phyloP scores from a whole-genome alignment of 2,797 vertebrate genomes.

The Hoplostethus atlanticus region DNA sequence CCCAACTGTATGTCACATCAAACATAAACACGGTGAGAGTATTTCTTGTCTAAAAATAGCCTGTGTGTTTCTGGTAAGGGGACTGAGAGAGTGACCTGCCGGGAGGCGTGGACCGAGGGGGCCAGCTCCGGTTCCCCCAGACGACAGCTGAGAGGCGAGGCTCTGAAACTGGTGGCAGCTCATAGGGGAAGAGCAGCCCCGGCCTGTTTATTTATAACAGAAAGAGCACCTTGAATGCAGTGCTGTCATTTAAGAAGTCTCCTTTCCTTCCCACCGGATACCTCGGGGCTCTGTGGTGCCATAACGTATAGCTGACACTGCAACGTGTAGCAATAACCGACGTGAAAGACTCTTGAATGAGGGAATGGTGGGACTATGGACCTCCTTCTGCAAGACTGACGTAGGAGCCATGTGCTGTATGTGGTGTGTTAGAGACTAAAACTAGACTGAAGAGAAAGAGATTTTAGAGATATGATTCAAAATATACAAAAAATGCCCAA shows the following conservation, averaged over 20 bases:
- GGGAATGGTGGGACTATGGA: neutral
- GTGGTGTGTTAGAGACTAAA: too few relatives aligned
- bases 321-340: conserved; percentile 6
- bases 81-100: conserved; percentile 58
- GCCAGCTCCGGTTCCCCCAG: conserved; percentile 78
- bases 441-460: too few relatives aligned
- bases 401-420: too few relatives aligned
- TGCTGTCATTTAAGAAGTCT: conserved; percentile 71
- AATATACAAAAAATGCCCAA: too few relatives aligned
- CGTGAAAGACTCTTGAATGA: conserved; percentile 16
- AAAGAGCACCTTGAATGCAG: conserved; percentile 56
- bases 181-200: conserved; percentile 46
- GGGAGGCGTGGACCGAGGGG: conserved; percentile 33
- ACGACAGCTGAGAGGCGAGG: conserved; percentile 84
- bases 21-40: conserved; percentile 62
- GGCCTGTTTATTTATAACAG: conserved; percentile 83
- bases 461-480: too few relatives aligned
- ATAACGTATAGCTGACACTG: conserved; percentile 33
- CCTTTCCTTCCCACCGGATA: conserved; percentile 56
- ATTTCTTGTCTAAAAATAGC: conserved; percentile 60
- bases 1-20: conserved; percentile 19
- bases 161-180: conserved; percentile 63
- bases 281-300: conserved; percentile 26
- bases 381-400: neutral
- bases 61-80: conserved; percentile 79